Percentiles rank a stretch among this genome's conserved stretches.
These are phyloP conservation scores for Misgurnus mizolepis DNA, from an alignment of 2,113 vertebrate genomes.

Conservation along the genomic window DNA sequence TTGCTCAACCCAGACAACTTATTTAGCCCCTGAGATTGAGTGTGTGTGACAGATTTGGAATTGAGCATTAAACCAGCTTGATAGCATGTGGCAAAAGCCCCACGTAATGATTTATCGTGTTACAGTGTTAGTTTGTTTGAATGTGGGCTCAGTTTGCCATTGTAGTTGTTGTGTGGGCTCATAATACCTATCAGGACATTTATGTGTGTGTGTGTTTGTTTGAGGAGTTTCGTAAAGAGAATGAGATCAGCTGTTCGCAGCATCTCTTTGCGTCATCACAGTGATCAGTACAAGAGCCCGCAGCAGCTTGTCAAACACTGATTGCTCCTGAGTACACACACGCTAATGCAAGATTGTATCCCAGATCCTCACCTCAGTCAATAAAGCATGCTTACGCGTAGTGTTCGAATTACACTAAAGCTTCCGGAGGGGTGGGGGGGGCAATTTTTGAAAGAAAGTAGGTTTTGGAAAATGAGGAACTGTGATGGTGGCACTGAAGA, in stretches of 20 bases:
- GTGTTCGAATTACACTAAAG: too few species aligned
- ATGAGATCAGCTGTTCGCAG: slow-evolving; percentile 55
- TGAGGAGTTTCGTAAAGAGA: slow-evolving; percentile 37
- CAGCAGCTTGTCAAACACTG: slow-evolving; percentile 61
- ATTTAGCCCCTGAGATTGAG: slow-evolving; percentile 40
- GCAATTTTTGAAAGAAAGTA: too few species aligned
- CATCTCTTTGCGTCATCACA: slow-evolving; percentile 60
- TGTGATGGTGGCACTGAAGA: too few species aligned
- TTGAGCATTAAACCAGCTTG: slow-evolving; percentile 40
- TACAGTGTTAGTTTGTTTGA: slow-evolving; percentile 3
- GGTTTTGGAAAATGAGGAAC: too few species aligned
- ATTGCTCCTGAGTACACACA: slow-evolving; percentile 43
- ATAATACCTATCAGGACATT: slow-evolving; percentile 14
- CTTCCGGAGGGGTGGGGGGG: too few species aligned
- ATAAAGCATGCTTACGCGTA: slow-evolving; percentile 26
- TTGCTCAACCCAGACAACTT: slow-evolving; percentile 21
- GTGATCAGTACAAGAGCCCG: slow-evolving; percentile 55
- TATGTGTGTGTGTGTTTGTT: slow-evolving; percentile 18
- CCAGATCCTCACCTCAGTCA: slow-evolving; percentile 32
- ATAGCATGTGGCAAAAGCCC: slow-evolving; percentile 24
- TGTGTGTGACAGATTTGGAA: slow-evolving; percentile 49
- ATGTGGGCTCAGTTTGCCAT: slow-evolving; percentile 5
- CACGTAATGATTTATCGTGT: slow-evolving; percentile 20
- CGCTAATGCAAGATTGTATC: slow-evolving; percentile 28
- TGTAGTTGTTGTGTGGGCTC: slow-evolving; percentile 24